Evolutionary conservation across 2,888 invertebrate genomes (phyloP).

Genomic region (Herminia tarsipennalis): DNA sequence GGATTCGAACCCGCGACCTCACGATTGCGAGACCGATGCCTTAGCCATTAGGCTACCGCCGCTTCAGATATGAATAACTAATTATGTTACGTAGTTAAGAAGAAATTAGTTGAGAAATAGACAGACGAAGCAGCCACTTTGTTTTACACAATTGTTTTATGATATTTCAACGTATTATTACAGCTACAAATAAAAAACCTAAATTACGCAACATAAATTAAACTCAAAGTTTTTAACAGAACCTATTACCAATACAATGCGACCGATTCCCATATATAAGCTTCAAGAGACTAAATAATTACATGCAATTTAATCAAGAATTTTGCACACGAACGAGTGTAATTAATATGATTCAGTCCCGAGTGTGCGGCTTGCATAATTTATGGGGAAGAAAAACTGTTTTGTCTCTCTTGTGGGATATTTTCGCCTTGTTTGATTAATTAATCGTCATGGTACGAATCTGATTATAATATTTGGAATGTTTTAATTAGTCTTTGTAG

Average conservation of each 20-base stretch:
- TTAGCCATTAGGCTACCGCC: too few species aligned
- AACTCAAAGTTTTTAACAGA: neutral
- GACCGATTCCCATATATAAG: conserved; percentile 5
- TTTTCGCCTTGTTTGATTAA: conserved; percentile 14
- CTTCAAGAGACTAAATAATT: conserved; percentile 24
- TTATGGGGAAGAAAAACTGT: neutral
- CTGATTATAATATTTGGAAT: neutral
- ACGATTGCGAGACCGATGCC: too few species aligned
- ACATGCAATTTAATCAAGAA: conserved; percentile 32
- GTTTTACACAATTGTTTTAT: too few species aligned
- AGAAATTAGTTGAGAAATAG: too few species aligned
- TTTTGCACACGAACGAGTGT: conserved; percentile 9
- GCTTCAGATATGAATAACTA: too few species aligned
- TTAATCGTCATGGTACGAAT: conserved; percentile 22
- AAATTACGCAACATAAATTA: too few species aligned
- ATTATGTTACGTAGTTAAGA: too few species aligned
- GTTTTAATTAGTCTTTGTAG: neutral
- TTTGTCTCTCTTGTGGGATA: neutral
- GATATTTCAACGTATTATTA: too few species aligned
- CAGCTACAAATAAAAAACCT: too few species aligned
- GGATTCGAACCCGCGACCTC: too few species aligned
- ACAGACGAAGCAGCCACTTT: too few species aligned
- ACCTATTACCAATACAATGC: neutral
- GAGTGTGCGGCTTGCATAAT: conserved; percentile 22
- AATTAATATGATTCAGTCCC: conserved; percentile 11